Conservation (phyloP, 2,888 invertebrate species). For the Rotaria socialis region DNA sequence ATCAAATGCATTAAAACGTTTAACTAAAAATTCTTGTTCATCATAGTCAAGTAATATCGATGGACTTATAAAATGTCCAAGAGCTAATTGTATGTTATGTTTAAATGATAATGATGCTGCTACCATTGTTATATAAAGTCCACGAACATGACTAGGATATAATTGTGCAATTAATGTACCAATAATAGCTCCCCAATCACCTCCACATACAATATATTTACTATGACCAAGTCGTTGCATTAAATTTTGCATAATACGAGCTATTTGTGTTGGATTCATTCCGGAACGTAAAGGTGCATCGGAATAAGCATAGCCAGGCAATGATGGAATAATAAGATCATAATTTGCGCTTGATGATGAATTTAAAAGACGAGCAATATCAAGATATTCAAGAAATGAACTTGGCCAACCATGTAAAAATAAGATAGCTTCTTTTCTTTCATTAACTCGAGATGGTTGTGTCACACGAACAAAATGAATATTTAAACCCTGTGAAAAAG, state of each 20-base stretch:
- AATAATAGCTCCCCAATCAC: conserved; percentile 75
- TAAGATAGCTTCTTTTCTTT: conserved; percentile 64
- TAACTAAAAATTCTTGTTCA: conserved; percentile 3
- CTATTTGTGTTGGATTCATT: conserved; percentile 52
- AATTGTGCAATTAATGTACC: conserved; percentile 66
- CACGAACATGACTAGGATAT: conserved; percentile 61
- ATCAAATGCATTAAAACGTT: background rate
- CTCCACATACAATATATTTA: conserved; percentile 71
- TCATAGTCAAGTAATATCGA: background rate
- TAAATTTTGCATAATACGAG: conserved; percentile 65
- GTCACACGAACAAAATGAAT: conserved; percentile 73
- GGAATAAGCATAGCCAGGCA: conserved; percentile 64
- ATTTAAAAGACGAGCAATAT: conserved; percentile 50
- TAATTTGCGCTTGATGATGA: conserved; percentile 52
- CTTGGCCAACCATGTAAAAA: conserved; percentile 82
- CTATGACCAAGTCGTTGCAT: conserved; percentile 69
- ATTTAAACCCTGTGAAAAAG: conserved; percentile 66
- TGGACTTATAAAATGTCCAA: background rate
- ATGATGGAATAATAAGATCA: conserved; percentile 61
- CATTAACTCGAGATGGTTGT: conserved; percentile 57
- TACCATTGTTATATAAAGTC: conserved; percentile 46
- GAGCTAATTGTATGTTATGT: conserved; percentile 49
- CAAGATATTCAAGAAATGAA: conserved; percentile 70
- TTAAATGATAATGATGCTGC: conserved; percentile 47
- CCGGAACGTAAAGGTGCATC: conserved; percentile 61